phyloP scores from a whole-genome alignment of 2,888 invertebrate species.

The Volucella inflata region DNA sequence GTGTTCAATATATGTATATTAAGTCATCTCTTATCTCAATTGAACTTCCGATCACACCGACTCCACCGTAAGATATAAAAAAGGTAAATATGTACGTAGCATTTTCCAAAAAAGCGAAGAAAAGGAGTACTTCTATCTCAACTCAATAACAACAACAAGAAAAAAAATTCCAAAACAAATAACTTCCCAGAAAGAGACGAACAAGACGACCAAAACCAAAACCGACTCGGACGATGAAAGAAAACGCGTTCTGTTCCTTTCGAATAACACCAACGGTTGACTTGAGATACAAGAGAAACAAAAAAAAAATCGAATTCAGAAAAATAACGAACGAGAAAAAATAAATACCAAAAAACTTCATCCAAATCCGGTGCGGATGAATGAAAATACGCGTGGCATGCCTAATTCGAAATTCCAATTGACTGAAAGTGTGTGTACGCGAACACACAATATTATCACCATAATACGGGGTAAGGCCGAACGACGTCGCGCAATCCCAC shows the following conservation, averaged over 20 bases:
- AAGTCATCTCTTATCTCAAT: conserved; percentile 55
- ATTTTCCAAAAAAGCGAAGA: conserved; percentile 23
- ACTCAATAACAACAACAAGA: background rate
- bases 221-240: conserved; percentile 21
- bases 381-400: conserved; percentile 80
- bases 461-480: conserved; percentile 69
- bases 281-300: conserved; percentile 37
- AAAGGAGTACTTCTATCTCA: conserved; percentile 25
- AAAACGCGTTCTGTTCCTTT: conserved; percentile 53
- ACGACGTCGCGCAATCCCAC: conserved; percentile 53
- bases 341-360: conserved; percentile 52
- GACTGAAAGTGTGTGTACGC: conserved; percentile 77
- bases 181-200: conserved; percentile 56
- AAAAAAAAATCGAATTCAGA: conserved; percentile 45
- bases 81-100: conserved; percentile 38
- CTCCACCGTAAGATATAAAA: conserved; percentile 52
- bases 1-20: conserved; percentile 40
- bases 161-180: conserved; percentile 58
- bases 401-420: conserved; percentile 80
- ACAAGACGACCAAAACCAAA: conserved; percentile 1
- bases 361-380: conserved; percentile 73
- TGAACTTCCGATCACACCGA: conserved; percentile 60
- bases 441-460: conserved; percentile 72
- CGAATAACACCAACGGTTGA: conserved; percentile 50
- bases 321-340: conserved; percentile 20